Evolutionary conservation across 2,797 vertebrate species (phyloP), one percentile per base, ranked within the genome.

Genomic region (Aldrovandia affinis): DNA sequence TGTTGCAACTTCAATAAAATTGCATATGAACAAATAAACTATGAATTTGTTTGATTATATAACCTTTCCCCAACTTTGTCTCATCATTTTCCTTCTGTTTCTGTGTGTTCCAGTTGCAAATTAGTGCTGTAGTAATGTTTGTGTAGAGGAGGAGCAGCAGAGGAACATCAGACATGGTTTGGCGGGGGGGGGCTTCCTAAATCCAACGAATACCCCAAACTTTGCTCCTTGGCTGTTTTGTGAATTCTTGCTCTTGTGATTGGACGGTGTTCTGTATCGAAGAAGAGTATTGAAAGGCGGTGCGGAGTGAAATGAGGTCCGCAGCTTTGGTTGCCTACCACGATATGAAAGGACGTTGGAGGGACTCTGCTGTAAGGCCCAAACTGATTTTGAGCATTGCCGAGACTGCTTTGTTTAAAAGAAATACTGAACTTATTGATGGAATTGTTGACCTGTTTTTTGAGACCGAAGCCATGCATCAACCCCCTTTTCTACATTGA

Each of bases 1-100:
- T 68, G 81, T 83, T 83, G 79, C 25, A 55, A 85, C 82, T 84
- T 86, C 25, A 88, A 88, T 88, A 88, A 89, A 89, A 83, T 63
- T 86, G 42, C 85, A 82, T 39, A 42, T 73, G 68, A 77, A 44
- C 42, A 82, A 80, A 80, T 85, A 68, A 86, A 75, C 75, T 18
- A 78, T 75, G 42, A 70, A 68, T 85, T 50, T n/a, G 77, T 85
- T 81, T 86, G 61, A 22, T 79, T 79, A 77, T 39, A 25, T 50
- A 68, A 30, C 10, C 12, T 9, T 68, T 14, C 6, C 14, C 68
- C 9, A n/a, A 5, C 2, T 68, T 68, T 68, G 28, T 36, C 36
- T 36, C 55, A 57, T 2, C 15, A 2, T 28, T 12, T 18, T 14
- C 68, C 14, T n/a, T 39, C 9, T 22, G 7, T 30, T 20, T 44